A percentile compares a stretch with the other conserved stretches of the same genome.
Evolutionary conservation across 2,113 vertebrate species (phyloP).

Genomic region (Ptilorrhoa leucosticta): DNA sequence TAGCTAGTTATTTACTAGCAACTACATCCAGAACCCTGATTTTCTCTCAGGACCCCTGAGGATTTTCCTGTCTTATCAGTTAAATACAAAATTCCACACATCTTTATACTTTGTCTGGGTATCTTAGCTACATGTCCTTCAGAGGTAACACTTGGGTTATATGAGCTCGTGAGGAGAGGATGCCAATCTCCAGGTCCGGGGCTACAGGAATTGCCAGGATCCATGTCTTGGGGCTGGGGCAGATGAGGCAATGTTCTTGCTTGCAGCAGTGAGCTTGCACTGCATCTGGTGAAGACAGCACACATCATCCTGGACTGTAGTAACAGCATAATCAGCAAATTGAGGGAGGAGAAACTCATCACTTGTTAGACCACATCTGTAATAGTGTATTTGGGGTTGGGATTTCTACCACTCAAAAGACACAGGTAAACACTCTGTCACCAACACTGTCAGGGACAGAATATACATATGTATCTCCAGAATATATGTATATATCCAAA

Average conservation of each 20-base stretch:
- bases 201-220: background rate
- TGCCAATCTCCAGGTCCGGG: background rate
- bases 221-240: background rate
- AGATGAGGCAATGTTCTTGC: background rate
- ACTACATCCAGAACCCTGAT: background rate
- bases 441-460: background rate
- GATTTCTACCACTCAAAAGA: background rate
- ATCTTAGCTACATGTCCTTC: background rate
- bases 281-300: background rate
- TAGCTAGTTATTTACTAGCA: background rate
- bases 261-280: background rate
- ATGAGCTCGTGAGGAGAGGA: background rate
- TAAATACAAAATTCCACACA: background rate
- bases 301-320: background rate
- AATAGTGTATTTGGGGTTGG: background rate
- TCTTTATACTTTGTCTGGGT: background rate
- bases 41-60: background rate
- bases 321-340: background rate
- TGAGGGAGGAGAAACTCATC: background rate
- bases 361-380: background rate
- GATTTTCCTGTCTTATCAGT: background rate
- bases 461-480: background rate
- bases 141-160: background rate
- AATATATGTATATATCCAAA: background rate
- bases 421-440: background rate